These are phyloP conservation scores for Crepidodera aurea DNA, from an alignment of 2,888 invertebrate genomes.

Conservation along the genomic window DNA sequence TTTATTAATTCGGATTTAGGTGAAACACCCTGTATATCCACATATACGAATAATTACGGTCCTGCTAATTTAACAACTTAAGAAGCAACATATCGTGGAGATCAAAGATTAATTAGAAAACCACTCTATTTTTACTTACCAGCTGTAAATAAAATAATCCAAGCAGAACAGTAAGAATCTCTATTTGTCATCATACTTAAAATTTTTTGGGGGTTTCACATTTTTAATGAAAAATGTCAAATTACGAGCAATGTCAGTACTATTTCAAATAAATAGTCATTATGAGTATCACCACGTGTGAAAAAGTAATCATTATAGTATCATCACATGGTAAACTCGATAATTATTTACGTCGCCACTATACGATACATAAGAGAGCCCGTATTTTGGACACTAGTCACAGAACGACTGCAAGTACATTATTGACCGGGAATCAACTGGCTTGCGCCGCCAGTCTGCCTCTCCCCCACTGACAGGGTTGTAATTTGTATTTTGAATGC, in stretches of 20 bases:
- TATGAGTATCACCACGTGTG: too few species aligned
- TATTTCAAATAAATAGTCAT: neutral
- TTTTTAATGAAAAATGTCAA: conserved; percentile 13
- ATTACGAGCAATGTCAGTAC: neutral
- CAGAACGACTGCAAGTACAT: conserved; percentile 42
- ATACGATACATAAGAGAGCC: neutral
- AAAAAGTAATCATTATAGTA: neutral
- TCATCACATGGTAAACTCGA: neutral
- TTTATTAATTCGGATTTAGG: too few species aligned
- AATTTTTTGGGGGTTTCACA: conserved; percentile 20
- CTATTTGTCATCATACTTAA: neutral
- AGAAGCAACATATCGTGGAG: neutral
- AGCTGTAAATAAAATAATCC: conserved; percentile 50
- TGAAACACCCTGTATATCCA: too few species aligned
- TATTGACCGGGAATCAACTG: conserved; percentile 49
- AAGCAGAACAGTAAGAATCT: conserved; percentile 39
- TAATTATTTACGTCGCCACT: conserved; percentile 2
- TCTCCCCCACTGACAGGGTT: conserved; percentile 39
- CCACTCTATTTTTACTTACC: conserved; percentile 41
- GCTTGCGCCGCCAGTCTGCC: conserved; percentile 46
- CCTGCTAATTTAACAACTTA: neutral
- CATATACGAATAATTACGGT: neutral
- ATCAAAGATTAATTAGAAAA: conserved; percentile 6
- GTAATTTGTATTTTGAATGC: conserved; percentile 8
- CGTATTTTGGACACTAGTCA: conserved; percentile 10